These are phyloP conservation scores for Motacilla alba DNA, from an alignment of 2,113 vertebrate species.

Conservation along the genomic window DNA sequence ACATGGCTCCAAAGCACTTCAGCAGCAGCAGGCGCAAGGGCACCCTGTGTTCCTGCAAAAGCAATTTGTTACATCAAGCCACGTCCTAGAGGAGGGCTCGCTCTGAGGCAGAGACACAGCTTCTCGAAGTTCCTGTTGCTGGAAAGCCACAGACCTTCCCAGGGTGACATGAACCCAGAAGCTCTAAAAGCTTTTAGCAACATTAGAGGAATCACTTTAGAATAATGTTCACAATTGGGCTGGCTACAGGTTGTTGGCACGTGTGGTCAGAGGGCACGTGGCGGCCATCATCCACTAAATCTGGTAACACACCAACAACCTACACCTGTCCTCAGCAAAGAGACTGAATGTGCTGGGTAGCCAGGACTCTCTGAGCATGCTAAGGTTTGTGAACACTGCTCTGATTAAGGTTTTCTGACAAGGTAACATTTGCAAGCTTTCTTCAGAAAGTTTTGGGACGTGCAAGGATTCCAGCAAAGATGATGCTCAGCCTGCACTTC, in stretches of 20 bases:
- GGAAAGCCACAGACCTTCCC: background rate
- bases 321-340: background rate
- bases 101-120: background rate
- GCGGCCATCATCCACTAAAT: background rate
- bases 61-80: background rate
- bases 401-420: background rate
- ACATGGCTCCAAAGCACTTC: slow-evolving; percentile 98
- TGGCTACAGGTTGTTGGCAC: background rate
- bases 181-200: background rate
- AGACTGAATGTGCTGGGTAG: background rate
- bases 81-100: background rate
- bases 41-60: slow-evolving; percentile 87
- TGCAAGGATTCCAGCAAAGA: background rate
- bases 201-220: background rate
- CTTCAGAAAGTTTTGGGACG: background rate
- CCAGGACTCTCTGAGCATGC: background rate
- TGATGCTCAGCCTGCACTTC: background rate
- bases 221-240: accelerated
- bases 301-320: background rate
- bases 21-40: slow-evolving; percentile 88
- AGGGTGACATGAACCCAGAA: background rate
- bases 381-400: background rate
- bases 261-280: accelerated
- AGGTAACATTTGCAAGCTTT: background rate
- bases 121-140: background rate